A percentile compares a stretch with the other conserved stretches of the same genome.
phyloP scores from a whole-genome alignment of 2,113 vertebrate species.

The Grantiella picta region DNA sequence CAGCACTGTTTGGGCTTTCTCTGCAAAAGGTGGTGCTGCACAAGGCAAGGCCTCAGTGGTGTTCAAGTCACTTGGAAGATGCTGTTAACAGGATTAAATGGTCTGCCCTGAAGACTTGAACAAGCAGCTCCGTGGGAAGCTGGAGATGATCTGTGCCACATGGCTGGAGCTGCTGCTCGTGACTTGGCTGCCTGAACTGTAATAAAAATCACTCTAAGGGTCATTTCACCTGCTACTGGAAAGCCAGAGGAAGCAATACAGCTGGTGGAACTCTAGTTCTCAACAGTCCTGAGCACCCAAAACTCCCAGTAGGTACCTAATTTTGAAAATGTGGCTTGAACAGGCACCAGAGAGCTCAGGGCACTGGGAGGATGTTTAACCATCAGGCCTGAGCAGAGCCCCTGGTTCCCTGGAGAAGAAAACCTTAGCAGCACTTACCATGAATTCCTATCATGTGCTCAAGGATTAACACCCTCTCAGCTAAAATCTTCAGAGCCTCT shows the following conservation, averaged over 20 bases:
- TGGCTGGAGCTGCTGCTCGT: not conserved
- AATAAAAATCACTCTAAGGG: not conserved
- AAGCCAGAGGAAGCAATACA: not conserved
- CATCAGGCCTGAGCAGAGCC: not conserved
- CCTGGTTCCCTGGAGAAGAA: not conserved
- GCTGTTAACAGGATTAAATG: not conserved
- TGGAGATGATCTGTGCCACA: not conserved
- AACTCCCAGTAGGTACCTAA: not conserved
- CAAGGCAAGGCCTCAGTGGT: not conserved
- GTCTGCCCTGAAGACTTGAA: not conserved
- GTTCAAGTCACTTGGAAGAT: not conserved
- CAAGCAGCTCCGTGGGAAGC: not conserved
- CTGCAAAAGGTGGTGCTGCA: not conserved
- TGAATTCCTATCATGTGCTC: conserved; percentile 98
- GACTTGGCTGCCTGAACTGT: not conserved
- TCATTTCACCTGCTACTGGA: not conserved
- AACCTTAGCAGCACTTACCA: conserved; percentile 68
- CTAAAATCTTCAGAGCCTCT: conserved; percentile 97
- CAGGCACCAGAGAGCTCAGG: not conserved
- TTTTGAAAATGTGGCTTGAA: not conserved
- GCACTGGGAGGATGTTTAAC: not conserved
- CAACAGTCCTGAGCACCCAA: not conserved
- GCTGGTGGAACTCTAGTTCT: not conserved
- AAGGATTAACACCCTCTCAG: conserved; percentile 93
- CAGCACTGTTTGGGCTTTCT: not conserved